Conservation (phyloP, 2,888 invertebrate genomes). For the Pyrgus malvae region DNA sequence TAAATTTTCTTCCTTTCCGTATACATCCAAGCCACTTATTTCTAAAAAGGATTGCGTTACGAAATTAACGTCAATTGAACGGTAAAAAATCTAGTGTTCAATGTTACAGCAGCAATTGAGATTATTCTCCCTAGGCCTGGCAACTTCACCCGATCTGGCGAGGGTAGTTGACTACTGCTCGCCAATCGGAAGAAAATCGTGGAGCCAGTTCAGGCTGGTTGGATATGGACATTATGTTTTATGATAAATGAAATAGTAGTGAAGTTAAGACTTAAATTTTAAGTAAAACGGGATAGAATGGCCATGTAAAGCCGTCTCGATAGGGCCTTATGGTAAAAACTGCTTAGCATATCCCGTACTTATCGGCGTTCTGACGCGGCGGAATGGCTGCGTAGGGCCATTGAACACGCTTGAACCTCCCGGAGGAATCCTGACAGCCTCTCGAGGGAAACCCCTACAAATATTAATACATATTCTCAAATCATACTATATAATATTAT, state of each 20-base stretch:
- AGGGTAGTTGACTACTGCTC: no score
- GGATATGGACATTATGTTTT: no score
- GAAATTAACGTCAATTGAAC: constrained; percentile 17
- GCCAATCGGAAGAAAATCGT: no score
- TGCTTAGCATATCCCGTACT: constrained; percentile 24
- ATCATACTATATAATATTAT: no score
- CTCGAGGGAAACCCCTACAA: constrained; percentile 50
- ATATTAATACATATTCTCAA: constrained; percentile 50
- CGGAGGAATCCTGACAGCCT: constrained; percentile 50
- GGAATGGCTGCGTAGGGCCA: constrained; percentile 54
- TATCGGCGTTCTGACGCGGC: constrained; percentile 54
- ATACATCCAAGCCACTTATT: background rate
- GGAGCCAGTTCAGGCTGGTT: no score
- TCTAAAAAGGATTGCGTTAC: constrained; percentile 6
- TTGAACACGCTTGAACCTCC: constrained; percentile 54
- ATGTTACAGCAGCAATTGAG: no score
- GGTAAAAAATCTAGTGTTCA: constrained; percentile 11
- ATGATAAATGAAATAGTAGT: no score
- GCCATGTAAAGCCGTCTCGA: constrained; percentile 1
- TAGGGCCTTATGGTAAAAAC: constrained; percentile 19
- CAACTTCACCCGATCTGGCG: no score
- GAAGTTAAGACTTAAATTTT: no score
- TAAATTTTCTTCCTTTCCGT: no score
- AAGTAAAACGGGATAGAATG: no score
- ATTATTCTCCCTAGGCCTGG: no score